Base-by-base conservation (phyloP, 2,888 invertebrate species). In the Hemicrepidius hirtus region DNA sequence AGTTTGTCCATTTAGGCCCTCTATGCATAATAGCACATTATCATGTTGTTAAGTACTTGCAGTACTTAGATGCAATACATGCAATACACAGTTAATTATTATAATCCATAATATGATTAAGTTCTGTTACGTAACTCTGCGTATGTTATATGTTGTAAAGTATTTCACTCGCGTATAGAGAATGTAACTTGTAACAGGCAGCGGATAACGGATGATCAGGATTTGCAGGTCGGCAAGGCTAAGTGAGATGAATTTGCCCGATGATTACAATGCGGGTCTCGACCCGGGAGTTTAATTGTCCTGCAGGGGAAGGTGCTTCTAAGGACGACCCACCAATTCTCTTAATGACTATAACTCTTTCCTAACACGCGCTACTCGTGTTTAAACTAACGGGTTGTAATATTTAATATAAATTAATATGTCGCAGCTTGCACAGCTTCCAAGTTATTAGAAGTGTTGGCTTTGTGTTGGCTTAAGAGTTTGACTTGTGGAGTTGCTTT, bases 261-360 rank as follows among this genome's bases (percentile, higher is more conserved):
- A 75, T 75, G 73, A 75, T 75, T 75, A 73, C 75, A 68, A 75
- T 75, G 75, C 75, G 73, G 75, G 75, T 75, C 73, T 73, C 69
- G 70, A 73, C 70, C 75, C 73, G 62, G 67, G 73, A 75, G 69
- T 75, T 73, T 75, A 75, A 75, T 75, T 75, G 72, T 73, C 73
- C 75, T 75, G 70, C 64, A 44, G 71, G 67, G 73, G 66, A 70
- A 70, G 69, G 69, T 69, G 68, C 68, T 72, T 69, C 65, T 72
- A 73, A 72, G 69, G 68, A 68, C 65, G 65, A 66, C 67, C 64
- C 57, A 59, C 60, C 68, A 72, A 72, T 75, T 72, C 71, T 68
- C 74, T 71, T 71, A 74, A 74, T 72, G 71, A 74, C 69, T 46
- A 59, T 68, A 68, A 74, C 66, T 74, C 71, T 71, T 74, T 71